Evolutionary conservation across 2,113 vertebrate genomes (phyloP).

Genomic region (Tyto alba): DNA sequence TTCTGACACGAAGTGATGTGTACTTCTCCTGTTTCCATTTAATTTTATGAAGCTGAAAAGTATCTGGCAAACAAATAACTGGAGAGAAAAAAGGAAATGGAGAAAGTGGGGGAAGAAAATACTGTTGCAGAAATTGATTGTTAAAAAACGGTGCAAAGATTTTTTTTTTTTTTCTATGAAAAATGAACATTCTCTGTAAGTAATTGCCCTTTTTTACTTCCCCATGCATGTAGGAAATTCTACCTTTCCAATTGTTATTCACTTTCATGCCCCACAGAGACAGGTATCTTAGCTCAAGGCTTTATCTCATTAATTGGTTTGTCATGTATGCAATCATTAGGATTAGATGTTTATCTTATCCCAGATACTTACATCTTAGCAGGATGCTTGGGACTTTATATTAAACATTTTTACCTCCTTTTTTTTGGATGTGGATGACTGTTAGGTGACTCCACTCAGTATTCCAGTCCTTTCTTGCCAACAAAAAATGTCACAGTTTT

Average conservation of each 20-base stretch:
- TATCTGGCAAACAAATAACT: not conserved
- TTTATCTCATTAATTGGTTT: slow-evolving; percentile 9
- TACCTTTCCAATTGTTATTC: not conserved
- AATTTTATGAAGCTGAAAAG: not conserved
- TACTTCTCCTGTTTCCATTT: not conserved
- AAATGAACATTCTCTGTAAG: not conserved
- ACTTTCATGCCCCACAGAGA: not conserved
- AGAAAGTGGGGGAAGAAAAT: not conserved
- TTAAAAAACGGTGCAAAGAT: not conserved
- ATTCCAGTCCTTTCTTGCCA: not conserved
- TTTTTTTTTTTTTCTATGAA: not conserved
- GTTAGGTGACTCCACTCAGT: not conserved
- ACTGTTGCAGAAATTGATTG: not conserved
- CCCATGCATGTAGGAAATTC: not conserved
- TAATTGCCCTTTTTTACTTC: not conserved
- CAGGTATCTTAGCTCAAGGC: not conserved
- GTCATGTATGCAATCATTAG: not conserved
- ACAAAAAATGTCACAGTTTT: not conserved
- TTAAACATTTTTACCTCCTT: not conserved
- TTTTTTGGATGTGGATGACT: not conserved
- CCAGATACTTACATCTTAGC: not conserved
- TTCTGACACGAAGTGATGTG: not conserved
- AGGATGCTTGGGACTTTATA: not conserved
- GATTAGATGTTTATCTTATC: not conserved
- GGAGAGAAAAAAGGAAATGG: not conserved